phyloP scores from a whole-genome alignment of 1,140 invertebrate species.

The Mylabris phalerata region DNA sequence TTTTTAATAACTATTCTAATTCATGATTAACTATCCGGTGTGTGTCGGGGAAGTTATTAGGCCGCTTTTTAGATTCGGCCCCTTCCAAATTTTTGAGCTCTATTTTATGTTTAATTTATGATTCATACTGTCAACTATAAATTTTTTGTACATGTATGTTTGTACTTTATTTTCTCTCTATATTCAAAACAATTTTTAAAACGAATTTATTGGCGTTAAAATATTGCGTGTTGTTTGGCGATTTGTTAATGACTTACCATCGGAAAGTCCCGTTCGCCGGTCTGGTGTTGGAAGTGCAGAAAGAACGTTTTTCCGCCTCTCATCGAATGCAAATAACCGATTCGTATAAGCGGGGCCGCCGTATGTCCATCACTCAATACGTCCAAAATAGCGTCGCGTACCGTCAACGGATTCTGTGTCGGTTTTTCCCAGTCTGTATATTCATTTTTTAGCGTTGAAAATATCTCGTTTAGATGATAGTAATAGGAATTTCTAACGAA shows the following conservation, averaged over 20 bases:
- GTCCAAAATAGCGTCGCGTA: constrained; percentile 67
- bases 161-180: too few species aligned
- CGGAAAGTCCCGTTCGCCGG: constrained; percentile 65
- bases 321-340: constrained; percentile 73
- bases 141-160: too few species aligned
- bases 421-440: constrained; percentile 87
- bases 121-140: too few species aligned
- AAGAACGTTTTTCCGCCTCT: constrained; percentile 74
- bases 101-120: too few species aligned
- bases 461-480: constrained; percentile 85
- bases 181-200: too few species aligned
- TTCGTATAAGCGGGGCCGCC: constrained; percentile 69
- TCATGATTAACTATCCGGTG: too few species aligned
- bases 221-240: too few species aligned
- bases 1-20: too few species aligned
- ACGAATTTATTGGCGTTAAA: too few species aligned
- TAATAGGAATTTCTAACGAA: constrained; percentile 84
- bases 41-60: too few species aligned
- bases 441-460: constrained; percentile 84
- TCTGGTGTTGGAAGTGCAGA: constrained; percentile 81
- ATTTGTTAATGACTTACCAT: constrained; percentile 49
- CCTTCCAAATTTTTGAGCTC: too few species aligned
- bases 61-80: too few species aligned
- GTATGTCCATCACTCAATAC: constrained; percentile 82
- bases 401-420: constrained; percentile 64